Percentiles rank a stretch among this genome's conserved stretches.
Conservation (phyloP, 2,113 vertebrate species). For the Scomber scombrus region DNA sequence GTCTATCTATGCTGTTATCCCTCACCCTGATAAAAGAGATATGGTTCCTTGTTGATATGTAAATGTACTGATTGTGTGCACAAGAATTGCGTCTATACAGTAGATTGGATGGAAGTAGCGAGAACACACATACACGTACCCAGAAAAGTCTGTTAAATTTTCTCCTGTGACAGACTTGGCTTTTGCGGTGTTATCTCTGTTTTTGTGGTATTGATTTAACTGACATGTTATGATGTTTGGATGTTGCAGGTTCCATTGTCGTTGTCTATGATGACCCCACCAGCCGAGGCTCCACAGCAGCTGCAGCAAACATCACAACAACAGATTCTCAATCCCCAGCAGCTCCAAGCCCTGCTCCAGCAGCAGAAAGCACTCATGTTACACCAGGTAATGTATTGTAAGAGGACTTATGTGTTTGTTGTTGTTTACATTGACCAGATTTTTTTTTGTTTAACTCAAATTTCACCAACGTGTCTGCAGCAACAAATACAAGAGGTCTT, state of each 20-base stretch:
- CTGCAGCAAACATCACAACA: slow-evolving; percentile 78
- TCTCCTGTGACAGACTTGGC: background rate
- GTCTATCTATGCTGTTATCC: background rate
- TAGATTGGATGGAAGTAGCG: background rate
- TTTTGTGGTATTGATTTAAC: background rate
- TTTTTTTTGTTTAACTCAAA: background rate
- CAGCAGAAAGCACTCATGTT: slow-evolving; percentile 87
- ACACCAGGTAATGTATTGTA: slow-evolving; percentile 80
- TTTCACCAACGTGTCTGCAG: slow-evolving; percentile 57
- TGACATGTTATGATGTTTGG: background rate
- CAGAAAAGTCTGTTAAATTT: background rate
- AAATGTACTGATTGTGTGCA: slow-evolving; percentile 9
- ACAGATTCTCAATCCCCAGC: slow-evolving; percentile 83
- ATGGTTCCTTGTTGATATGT: slow-evolving; percentile 12
- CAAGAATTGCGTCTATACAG: background rate
- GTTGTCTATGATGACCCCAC: slow-evolving; percentile 83
- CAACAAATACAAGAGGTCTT: slow-evolving; percentile 86
- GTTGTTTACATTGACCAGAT: too few relatives aligned
- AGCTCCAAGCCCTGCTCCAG: slow-evolving; percentile 84
- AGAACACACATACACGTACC: background rate
- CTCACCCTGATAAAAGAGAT: slow-evolving; percentile 4
- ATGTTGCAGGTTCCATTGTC: slow-evolving; percentile 75
- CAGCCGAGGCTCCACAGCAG: slow-evolving; percentile 82
- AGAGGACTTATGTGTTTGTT: background rate
- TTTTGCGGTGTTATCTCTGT: background rate